Evolutionary conservation across 1,140 invertebrate species (phyloP).

Genomic region (Dinothrombium tinctorium): DNA sequence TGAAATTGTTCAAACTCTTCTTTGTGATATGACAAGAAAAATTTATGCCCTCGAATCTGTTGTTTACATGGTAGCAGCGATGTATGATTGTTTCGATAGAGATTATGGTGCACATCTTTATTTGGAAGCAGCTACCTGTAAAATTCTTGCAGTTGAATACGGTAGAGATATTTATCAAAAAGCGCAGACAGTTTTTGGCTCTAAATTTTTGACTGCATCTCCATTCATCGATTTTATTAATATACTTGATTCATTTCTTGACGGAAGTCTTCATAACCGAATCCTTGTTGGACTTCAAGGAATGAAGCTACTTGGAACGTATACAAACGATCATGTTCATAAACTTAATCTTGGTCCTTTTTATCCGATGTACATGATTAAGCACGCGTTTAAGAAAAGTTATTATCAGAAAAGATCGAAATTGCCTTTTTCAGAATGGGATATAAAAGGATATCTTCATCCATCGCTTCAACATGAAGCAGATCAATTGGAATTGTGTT

Average conservation of each 20-base stretch:
- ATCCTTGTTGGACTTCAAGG: conserved; percentile 1
- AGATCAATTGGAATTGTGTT: conserved; percentile 27
- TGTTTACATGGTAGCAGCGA: conserved; percentile 41
- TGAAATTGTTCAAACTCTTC: conserved; percentile 21
- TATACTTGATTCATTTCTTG: conserved; percentile 9
- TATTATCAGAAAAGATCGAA: not conserved
- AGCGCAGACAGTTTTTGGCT: conserved; percentile 7
- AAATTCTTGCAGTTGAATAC: conserved; percentile 13
- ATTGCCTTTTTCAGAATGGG: not conserved
- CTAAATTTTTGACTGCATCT: conserved; percentile 4
- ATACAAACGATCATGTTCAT: not conserved
- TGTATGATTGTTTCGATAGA: conserved; percentile 37
- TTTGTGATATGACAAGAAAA: conserved; percentile 27
- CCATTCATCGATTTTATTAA: conserved; percentile 8
- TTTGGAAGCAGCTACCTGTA: conserved; percentile 24
- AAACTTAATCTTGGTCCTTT: not conserved
- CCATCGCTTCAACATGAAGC: conserved; percentile 14
- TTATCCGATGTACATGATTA: not conserved
- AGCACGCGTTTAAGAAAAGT: not conserved
- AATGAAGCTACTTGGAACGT: conserved; percentile 1
- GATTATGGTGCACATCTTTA: conserved; percentile 27
- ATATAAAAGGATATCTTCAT: conserved; percentile 14
- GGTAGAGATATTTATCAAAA: not conserved
- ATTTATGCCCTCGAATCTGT: conserved; percentile 53
- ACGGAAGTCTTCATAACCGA: conserved; percentile 5